Conservation (phyloP, 2,113 vertebrate species). For the Pelusios castaneus region DNA sequence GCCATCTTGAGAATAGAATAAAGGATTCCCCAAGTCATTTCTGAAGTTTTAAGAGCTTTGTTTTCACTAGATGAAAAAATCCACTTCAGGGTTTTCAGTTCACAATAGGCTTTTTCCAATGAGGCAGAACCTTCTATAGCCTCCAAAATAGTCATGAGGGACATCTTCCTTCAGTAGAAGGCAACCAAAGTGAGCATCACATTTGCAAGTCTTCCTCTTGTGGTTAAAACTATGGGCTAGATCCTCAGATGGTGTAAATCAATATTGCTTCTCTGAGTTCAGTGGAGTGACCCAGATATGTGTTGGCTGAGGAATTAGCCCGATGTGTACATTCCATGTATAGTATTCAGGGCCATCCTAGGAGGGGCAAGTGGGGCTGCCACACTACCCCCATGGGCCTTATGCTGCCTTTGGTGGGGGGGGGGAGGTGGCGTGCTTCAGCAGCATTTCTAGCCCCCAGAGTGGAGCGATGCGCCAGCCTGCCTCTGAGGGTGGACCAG, state of each 20-base stretch:
- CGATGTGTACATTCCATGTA: neutral
- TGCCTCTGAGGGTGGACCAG: too few species aligned
- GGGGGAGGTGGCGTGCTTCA: too few species aligned
- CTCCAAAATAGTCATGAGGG: slow-evolving; percentile 10
- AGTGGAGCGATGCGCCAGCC: too few species aligned
- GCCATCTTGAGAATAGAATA: neutral
- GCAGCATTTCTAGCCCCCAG: too few species aligned
- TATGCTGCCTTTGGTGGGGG: too few species aligned
- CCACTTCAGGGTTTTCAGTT: neutral
- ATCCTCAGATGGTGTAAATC: neutral
- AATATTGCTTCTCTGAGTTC: neutral
- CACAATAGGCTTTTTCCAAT: neutral
- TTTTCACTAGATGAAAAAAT: neutral
- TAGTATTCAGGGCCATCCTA: too few species aligned
- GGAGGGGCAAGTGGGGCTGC: too few species aligned
- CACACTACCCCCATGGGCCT: too few species aligned
- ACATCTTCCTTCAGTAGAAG: neutral
- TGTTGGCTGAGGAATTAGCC: neutral
- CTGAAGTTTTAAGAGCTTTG: neutral
- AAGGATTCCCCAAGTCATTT: slow-evolving; percentile 3
- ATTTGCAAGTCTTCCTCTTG: neutral
- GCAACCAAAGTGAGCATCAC: neutral
- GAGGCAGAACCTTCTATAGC: neutral
- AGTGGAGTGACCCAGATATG: neutral
- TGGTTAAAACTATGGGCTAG: neutral